Evolutionary conservation across 2,113 vertebrate genomes (phyloP).

Genomic region (Engraulis encrasicolus): DNA sequence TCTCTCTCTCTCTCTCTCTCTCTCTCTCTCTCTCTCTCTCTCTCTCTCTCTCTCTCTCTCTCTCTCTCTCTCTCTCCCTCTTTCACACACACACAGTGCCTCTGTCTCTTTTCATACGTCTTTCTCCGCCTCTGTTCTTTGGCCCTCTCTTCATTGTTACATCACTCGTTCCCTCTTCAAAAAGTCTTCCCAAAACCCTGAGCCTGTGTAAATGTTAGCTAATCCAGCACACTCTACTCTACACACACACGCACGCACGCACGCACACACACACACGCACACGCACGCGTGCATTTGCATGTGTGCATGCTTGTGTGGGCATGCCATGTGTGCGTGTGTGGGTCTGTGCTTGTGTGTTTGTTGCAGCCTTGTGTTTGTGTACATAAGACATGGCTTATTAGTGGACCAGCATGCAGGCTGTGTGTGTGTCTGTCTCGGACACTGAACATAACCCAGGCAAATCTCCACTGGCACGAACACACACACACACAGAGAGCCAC

Average conservation of each 20-base stretch:
- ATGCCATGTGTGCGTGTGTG: neutral
- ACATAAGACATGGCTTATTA: neutral
- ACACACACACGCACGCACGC: no score
- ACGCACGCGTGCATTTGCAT: no score
- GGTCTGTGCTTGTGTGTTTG: neutral
- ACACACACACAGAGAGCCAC: no score
- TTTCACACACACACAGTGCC: no score
- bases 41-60: no score
- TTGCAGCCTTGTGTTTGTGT: neutral
- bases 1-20: neutral
- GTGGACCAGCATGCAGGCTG: neutral
- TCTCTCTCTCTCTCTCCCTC: neutral
- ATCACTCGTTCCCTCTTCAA: neutral
- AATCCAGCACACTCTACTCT: no score
- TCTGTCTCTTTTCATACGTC: neutral
- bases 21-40: no score
- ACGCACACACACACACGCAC: no score
- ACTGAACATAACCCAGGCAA: neutral
- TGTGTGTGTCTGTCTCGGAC: neutral
- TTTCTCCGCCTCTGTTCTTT: conserved; percentile 14
- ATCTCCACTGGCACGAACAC: neutral
- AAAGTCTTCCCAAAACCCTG: neutral
- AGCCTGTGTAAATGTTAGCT: no score
- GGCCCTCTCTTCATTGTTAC: neutral
- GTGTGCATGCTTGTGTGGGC: neutral